Conservation (phyloP, 2,797 vertebrate genomes). For the Trematomus bernacchii region DNA sequence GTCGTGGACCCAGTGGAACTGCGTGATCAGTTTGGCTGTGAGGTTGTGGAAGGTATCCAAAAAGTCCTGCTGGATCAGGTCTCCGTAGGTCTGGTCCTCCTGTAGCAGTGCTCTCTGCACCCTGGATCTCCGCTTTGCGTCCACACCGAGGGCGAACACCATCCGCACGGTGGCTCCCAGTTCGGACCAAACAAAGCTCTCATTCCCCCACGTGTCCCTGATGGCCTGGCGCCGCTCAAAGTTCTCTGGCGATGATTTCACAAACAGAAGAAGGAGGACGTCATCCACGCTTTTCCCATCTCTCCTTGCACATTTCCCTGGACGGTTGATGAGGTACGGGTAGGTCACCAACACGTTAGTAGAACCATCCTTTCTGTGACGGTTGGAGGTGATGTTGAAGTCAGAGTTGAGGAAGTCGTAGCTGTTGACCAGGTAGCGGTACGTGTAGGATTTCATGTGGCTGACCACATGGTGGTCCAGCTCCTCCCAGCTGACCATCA, state of each 20-base stretch:
- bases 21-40: constrained; percentile 92
- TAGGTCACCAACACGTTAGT: constrained; percentile 46
- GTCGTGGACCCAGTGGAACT: constrained; percentile 92
- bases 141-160: constrained; percentile 89
- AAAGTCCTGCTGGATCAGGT: constrained; percentile 94
- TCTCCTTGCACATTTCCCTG: constrained; percentile 60
- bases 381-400: constrained; percentile 70
- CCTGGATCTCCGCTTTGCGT: constrained; percentile 35
- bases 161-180: constrained; percentile 88
- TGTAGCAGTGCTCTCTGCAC: constrained; percentile 80
- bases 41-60: constrained; percentile 95
- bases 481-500: constrained; percentile 89
- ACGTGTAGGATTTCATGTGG: constrained; percentile 91
- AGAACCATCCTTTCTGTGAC: constrained; percentile 51
- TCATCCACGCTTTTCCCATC: constrained; percentile 81
- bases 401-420: constrained; percentile 91
- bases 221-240: constrained; percentile 86
- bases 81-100: constrained; percentile 84
- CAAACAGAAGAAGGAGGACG: constrained; percentile 91
- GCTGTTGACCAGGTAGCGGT: constrained; percentile 93
- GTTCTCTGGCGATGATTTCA: constrained; percentile 92
- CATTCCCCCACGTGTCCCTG: constrained; percentile 93
- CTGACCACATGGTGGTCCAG: constrained; percentile 88
- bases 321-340: constrained; percentile 79
- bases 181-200: constrained; percentile 79